Percentiles rank a stretch among this genome's conserved stretches.
These are phyloP conservation scores for Drosophila koepferae DNA, from an alignment of 2,888 invertebrate species.

Conservation along the genomic window DNA sequence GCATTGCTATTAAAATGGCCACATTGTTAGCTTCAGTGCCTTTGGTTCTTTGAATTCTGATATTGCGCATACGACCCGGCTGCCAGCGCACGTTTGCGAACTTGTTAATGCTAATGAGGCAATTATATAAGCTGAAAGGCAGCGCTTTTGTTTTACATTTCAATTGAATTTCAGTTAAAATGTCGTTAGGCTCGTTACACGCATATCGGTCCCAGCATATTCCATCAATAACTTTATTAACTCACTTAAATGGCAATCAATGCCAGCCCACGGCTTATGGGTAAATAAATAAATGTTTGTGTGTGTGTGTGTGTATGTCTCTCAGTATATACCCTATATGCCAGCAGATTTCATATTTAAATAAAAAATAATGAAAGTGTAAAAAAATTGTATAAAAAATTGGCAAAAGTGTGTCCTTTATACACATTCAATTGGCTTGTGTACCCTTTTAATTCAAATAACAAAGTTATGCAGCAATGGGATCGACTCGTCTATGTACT, in stretches of 20 bases:
- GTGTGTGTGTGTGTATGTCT: neutral
- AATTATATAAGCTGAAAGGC: constrained; percentile 43
- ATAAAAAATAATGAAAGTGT: constrained; percentile 34
- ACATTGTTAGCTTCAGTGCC: constrained; percentile 4
- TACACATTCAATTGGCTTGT: constrained; percentile 4
- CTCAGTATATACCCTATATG: neutral
- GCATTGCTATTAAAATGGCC: constrained; percentile 17
- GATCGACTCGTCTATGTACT: neutral
- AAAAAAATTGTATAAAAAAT: constrained; percentile 51
- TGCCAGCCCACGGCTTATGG: constrained; percentile 25
- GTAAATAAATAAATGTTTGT: constrained; percentile 7
- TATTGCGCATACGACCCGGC: constrained; percentile 59
- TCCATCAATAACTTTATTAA: constrained; percentile 60
- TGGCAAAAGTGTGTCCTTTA: constrained; percentile 6
- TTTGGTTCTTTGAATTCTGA: constrained; percentile 2
- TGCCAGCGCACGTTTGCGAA: neutral
- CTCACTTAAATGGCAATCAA: constrained; percentile 75
- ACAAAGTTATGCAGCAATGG: neutral
- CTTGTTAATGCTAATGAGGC: constrained; percentile 64
- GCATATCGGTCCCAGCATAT: constrained; percentile 17
- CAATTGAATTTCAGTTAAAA: constrained; percentile 73
- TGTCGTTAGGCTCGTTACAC: constrained; percentile 67
- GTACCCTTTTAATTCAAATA: constrained; percentile 3
- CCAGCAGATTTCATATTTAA: constrained; percentile 30
- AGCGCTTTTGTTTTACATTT: constrained; percentile 49